Evolutionary conservation across 2,888 invertebrate species (phyloP).

Genomic region (Plutella xylostella): DNA sequence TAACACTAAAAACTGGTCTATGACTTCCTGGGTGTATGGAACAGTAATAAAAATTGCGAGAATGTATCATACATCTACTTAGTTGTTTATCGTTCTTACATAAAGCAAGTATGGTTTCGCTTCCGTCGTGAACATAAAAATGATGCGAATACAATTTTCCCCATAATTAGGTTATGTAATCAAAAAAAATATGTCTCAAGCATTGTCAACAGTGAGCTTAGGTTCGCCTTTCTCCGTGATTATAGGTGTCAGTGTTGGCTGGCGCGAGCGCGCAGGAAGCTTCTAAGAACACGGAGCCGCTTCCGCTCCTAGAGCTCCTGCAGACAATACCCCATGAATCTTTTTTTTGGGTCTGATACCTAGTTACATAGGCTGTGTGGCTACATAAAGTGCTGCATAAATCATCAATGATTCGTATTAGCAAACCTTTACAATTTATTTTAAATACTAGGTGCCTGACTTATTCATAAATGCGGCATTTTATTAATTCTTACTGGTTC

Average conservation of each 20-base stretch:
- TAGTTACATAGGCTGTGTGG: too few species aligned
- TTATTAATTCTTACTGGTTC: too few species aligned
- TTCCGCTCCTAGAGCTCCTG: not conserved
- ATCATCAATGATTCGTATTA: too few species aligned
- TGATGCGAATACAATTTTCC: not conserved
- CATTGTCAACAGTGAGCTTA: slow-evolving; percentile 9
- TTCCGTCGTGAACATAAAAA: slow-evolving; percentile 1
- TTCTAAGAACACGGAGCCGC: not conserved
- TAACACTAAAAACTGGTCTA: not conserved
- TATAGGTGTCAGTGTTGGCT: not conserved
- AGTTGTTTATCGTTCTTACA: too few species aligned
- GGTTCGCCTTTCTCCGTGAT: slow-evolving; percentile 27
- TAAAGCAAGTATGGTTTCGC: not conserved
- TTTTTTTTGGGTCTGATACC: too few species aligned
- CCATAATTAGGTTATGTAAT: not conserved
- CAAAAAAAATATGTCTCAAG: slow-evolving; percentile 3
- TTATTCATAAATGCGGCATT: too few species aligned
- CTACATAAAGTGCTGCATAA: too few species aligned
- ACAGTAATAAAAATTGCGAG: too few species aligned
- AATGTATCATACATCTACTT: too few species aligned
- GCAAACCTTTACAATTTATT: too few species aligned
- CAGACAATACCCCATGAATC: too few species aligned
- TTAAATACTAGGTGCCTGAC: too few species aligned
- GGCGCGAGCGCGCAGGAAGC: not conserved
- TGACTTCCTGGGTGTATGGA: not conserved